A percentile compares a stretch with the other conserved stretches of the same genome.
phyloP scores from a whole-genome alignment of 2,113 vertebrate species.

The Sapajus apella region DNA sequence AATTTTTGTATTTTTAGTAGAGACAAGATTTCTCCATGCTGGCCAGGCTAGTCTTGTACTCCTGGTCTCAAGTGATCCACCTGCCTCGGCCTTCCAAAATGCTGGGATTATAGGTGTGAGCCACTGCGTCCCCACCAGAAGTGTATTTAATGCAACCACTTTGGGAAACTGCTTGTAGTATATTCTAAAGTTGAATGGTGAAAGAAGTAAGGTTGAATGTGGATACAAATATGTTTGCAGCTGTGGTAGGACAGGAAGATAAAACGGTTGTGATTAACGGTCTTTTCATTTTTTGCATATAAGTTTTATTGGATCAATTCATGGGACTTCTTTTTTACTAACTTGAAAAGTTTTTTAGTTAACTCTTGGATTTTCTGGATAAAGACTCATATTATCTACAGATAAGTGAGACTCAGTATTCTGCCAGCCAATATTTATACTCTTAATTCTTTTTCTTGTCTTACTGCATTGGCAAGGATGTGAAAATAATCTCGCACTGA shows the following conservation, averaged over 20 bases:
- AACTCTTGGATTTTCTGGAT: neutral
- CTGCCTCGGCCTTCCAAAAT: too few species aligned
- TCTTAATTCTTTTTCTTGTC: conserved; percentile 20
- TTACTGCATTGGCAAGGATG: neutral
- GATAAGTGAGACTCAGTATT: neutral
- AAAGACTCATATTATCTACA: neutral
- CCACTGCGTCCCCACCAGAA: neutral
- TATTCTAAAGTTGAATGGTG: neutral
- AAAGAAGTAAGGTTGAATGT: neutral
- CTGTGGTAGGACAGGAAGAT: neutral
- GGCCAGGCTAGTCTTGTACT: too few species aligned
- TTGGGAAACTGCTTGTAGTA: neutral
- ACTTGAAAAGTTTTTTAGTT: neutral
- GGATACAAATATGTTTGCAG: neutral
- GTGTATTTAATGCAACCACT: neutral
- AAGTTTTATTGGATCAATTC: neutral
- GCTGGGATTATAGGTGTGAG: too few species aligned
- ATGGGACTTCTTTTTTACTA: neutral
- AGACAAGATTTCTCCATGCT: too few species aligned
- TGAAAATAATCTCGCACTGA: neutral
- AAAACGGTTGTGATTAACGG: neutral
- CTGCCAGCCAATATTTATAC: neutral
- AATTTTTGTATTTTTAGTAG: too few species aligned
- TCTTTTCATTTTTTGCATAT: neutral
- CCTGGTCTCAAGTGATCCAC: too few species aligned